Conservation (phyloP, 2,888 invertebrate species). For the Ormyrus labotus region DNA sequence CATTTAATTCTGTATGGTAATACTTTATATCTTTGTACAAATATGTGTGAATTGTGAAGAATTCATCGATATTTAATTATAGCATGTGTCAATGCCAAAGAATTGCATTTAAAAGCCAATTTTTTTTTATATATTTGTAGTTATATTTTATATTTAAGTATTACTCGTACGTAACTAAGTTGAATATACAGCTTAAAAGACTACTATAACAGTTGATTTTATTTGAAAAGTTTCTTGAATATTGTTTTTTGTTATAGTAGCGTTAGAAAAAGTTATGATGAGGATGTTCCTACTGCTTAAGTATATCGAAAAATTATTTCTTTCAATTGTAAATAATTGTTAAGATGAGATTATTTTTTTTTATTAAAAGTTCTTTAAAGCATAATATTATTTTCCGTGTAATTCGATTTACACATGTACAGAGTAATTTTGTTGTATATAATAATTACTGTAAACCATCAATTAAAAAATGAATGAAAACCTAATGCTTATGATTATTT, state of each 20-base stretch:
- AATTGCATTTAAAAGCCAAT: constrained; percentile 70
- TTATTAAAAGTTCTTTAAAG: constrained; percentile 7
- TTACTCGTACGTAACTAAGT: constrained; percentile 48
- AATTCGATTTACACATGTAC: constrained; percentile 50
- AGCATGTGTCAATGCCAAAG: constrained; percentile 70
- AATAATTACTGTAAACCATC: constrained; percentile 42
- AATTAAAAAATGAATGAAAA: constrained; percentile 46
- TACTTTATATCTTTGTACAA: constrained; percentile 56
- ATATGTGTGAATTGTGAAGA: constrained; percentile 44
- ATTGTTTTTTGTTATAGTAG: constrained; percentile 38
- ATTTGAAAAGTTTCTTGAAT: constrained; percentile 25
- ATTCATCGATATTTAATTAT: constrained; percentile 52
- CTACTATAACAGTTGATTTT: constrained; percentile 35
- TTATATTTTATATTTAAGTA: constrained; percentile 56
- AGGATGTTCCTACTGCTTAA: constrained; percentile 43
- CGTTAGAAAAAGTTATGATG: constrained; percentile 24
- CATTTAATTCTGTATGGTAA: constrained; percentile 46
- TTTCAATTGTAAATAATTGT: constrained; percentile 49
- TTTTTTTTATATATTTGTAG: constrained; percentile 51
- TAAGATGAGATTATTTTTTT: constrained; percentile 33
- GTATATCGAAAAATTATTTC: constrained; percentile 16
- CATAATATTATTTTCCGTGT: constrained; percentile 37
- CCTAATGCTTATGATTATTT: constrained; percentile 37
- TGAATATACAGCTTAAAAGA: constrained; percentile 33
- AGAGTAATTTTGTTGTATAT: constrained; percentile 52